Evolutionary conservation across 2,888 invertebrate species (phyloP), one percentile per base, ranked within the genome.

Genomic region (Exocentrus adspersus): DNA sequence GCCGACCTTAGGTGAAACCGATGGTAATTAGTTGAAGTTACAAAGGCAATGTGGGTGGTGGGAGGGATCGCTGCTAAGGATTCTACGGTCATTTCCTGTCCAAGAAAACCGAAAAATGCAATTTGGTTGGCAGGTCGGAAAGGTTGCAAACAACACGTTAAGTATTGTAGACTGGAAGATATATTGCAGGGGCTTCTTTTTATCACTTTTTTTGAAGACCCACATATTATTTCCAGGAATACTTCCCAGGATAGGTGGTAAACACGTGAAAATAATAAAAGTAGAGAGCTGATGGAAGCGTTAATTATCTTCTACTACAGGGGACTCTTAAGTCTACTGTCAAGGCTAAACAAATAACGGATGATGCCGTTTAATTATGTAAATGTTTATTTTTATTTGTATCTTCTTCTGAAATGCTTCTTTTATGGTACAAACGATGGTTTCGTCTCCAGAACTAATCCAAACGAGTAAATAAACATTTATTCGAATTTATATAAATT

Each of bases 1-100:
- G 46, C 57, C 57, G 57, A 20, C 21, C 30, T 21, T 56, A 65
- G 68, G 64, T 68, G 62, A 66, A 67, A 64, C 69, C 63, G 64
- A 70, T 59, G 67, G 59, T 73, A 74, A 75, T 75, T 74, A 72
- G 69, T 60, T 68, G 64, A 67, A 65, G 67, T 74, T 71, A 67
- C 61, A 62, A 66, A 62, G 54, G 52, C 62, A 65, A 50, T 69
- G 68, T 71, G 72, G 75, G 71, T 71, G 65, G 72, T 72, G 72
- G 68, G 53, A 62, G 62, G 28, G 59, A 50, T 58, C 62, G 57
- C 30, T 21, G 30, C 32, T 73, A 72, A 63, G 77, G 77, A 66
- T 76, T 78, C 77, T 62, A 66, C 70, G 72, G 76, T 77, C 78
- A 78, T 78, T 78, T 78, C 78, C 77, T 76, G 78, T 74, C 67